A percentile compares a stretch with the other conserved stretches of the same genome.
phyloP scores from a whole-genome alignment of 2,113 vertebrate species.

The Bubalus kerabau region DNA sequence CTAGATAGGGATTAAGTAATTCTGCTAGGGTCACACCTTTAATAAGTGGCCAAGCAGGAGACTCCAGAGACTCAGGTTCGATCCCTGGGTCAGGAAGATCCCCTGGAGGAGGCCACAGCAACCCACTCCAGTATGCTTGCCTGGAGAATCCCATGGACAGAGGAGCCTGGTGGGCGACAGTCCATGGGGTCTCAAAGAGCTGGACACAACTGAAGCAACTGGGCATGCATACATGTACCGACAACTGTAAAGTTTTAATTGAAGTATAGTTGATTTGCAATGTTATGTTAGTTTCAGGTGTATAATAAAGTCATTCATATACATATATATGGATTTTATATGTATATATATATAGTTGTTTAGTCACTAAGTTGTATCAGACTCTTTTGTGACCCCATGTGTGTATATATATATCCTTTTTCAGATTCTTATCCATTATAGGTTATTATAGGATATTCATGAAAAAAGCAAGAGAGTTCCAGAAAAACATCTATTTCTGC shows the following conservation, averaged over 20 bases:
- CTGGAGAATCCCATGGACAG: background rate
- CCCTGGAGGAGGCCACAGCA: background rate
- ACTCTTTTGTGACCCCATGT: background rate
- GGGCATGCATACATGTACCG: too few relatives aligned
- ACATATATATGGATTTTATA: too few relatives aligned
- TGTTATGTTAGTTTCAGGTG: too few relatives aligned
- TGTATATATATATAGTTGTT: background rate
- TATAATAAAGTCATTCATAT: too few relatives aligned
- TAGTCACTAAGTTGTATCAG: background rate
- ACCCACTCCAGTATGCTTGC: background rate
- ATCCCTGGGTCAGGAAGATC: background rate
- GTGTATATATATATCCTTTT: background rate
- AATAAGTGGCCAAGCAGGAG: background rate
- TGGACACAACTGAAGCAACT: background rate
- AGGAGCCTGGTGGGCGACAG: background rate
- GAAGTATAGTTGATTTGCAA: too few relatives aligned
- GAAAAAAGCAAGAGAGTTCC: too few relatives aligned
- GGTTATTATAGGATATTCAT: background rate
- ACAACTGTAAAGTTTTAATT: too few relatives aligned
- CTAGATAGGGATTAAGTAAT: background rate
- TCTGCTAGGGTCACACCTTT: background rate
- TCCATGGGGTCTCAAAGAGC: background rate
- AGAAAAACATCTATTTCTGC: too few relatives aligned
- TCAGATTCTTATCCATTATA: background rate
- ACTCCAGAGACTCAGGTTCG: accelerated